Conservation (phyloP, 2,888 invertebrate genomes). For the Phyto melanocephala region DNA sequence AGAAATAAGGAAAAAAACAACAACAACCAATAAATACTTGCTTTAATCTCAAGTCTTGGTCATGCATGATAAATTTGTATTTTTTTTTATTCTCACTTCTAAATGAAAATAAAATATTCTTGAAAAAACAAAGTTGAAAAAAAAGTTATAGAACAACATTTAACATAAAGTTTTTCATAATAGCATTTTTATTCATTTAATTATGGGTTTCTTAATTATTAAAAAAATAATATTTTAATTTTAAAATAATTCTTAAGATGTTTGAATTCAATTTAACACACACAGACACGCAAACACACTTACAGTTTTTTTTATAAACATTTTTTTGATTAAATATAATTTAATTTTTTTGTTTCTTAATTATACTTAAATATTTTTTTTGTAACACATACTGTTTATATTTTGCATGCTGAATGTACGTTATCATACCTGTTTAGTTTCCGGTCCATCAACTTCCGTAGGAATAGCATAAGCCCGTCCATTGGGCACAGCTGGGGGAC, state of each 20-base stretch:
- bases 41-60: conserved; percentile 24
- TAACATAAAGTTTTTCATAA: conserved; percentile 1
- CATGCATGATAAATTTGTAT: conserved; percentile 47
- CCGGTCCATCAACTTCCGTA: conserved; percentile 76
- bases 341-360: neutral
- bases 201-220: neutral
- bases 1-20: neutral
- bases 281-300: conserved; percentile 26
- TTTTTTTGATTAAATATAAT: neutral
- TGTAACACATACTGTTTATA: conserved; percentile 29
- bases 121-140: neutral
- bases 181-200: neutral
- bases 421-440: conserved; percentile 77
- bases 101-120: neutral
- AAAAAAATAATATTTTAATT: too few species aligned
- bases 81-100: neutral
- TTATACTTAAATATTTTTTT: neutral
- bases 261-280: neutral
- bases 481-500: conserved; percentile 81
- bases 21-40: conserved; percentile 40
- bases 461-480: conserved; percentile 77
- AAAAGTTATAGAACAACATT: conserved; percentile 27
- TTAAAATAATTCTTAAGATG: too few species aligned
- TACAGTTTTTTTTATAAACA: conserved; percentile 28
- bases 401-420: conserved; percentile 63